Evolutionary conservation across 2,888 invertebrate species (phyloP).

Genomic region (Gisinianus flammeolus): DNA sequence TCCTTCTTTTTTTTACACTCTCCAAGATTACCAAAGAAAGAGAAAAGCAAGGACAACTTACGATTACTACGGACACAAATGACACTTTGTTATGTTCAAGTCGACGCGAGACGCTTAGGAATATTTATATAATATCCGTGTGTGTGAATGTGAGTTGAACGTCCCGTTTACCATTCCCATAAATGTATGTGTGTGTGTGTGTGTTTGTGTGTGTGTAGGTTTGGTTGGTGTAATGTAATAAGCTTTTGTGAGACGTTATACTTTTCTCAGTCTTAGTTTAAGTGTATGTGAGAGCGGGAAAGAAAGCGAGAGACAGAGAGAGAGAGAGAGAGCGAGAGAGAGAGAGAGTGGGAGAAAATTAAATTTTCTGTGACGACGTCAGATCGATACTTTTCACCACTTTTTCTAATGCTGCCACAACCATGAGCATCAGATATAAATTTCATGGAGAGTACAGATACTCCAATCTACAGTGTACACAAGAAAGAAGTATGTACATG

Average conservation of each 20-base stretch:
- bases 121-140: not conserved
- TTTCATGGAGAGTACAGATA: not conserved
- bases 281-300: no score
- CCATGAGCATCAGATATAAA: not conserved
- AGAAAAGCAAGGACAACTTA: not conserved
- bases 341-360: conserved; percentile 44
- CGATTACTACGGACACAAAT: not conserved
- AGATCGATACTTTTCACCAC: conserved; percentile 51
- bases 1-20: not conserved
- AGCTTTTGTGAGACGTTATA: conserved; percentile 9
- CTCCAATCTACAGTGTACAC: no score
- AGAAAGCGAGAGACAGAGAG: no score
- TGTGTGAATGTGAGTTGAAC: not conserved
- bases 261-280: no score
- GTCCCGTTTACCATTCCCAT: not conserved
- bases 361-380: conserved; percentile 54
- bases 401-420: not conserved
- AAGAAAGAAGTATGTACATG: no score
- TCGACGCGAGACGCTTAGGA: not conserved
- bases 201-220: not conserved
- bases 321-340: no score
- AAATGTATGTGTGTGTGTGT: not conserved
- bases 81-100: not conserved
- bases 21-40: not conserved
- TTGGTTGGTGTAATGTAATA: conserved; percentile 19